A percentile compares a stretch with the other conserved stretches of the same genome.
These are phyloP conservation scores for Mythimna impura DNA, from an alignment of 2,888 invertebrate species.

Conservation along the genomic window DNA sequence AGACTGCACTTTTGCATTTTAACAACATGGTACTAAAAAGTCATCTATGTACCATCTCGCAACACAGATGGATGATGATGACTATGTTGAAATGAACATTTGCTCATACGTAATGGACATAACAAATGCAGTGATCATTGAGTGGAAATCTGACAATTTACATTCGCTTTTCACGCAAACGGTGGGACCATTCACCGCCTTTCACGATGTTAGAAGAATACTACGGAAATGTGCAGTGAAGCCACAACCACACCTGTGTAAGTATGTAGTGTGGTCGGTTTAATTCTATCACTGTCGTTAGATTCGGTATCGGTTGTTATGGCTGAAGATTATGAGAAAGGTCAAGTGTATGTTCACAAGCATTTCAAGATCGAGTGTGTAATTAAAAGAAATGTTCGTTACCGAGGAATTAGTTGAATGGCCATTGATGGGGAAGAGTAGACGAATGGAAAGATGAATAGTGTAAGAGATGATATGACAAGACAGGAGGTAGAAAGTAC, in stretches of 20 bases:
- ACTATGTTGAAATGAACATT: conserved; percentile 51
- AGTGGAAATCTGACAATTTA: conserved; percentile 69
- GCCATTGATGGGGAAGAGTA: neutral
- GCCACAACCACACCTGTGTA: conserved; percentile 11
- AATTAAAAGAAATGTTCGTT: neutral
- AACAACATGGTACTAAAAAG: conserved; percentile 8
- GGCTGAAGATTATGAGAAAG: conserved; percentile 1
- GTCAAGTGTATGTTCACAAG: neutral
- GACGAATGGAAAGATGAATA: neutral
- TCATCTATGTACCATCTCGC: conserved; percentile 9
- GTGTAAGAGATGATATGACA: neutral
- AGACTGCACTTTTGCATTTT: neutral
- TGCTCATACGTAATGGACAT: conserved; percentile 53
- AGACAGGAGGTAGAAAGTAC: neutral
- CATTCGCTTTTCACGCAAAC: conserved; percentile 67
- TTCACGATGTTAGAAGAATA: conserved; percentile 54
- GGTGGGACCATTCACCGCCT: conserved; percentile 53
- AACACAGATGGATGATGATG: conserved; percentile 35
- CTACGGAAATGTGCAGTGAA: conserved; percentile 42
- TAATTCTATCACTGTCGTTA: conserved; percentile 22
- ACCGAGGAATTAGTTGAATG: neutral
- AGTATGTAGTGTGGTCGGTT: conserved; percentile 24
- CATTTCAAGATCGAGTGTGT: neutral
- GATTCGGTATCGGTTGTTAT: neutral
- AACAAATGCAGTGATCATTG: conserved; percentile 58